These are phyloP conservation scores for Oryzias celebensis DNA, from an alignment of 2,113 vertebrate species.

Conservation along the genomic window DNA sequence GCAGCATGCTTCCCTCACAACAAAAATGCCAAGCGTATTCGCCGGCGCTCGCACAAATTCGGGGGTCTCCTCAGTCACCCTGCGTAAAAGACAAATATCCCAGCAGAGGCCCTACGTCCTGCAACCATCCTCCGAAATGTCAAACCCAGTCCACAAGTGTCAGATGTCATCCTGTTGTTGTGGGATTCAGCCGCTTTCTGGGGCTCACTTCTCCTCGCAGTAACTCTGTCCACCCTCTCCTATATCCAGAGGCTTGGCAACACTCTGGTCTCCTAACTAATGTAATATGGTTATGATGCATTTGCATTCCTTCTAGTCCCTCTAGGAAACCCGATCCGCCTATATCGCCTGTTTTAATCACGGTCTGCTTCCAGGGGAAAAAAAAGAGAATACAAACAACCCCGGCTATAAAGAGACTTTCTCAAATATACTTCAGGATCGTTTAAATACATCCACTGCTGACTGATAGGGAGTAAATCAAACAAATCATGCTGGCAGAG, in stretches of 20 bases:
- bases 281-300: conserved; percentile 79
- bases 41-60: conserved; percentile 29
- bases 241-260: conserved; percentile 62
- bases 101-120: neutral
- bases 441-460: conserved; percentile 57
- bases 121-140: conserved; percentile 53
- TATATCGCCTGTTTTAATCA: conserved; percentile 77
- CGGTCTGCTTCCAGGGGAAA: conserved; percentile 66
- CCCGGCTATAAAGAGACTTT: conserved; percentile 58
- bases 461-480: conserved; percentile 65
- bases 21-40: conserved; percentile 73
- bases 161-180: conserved; percentile 52
- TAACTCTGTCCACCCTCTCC: conserved; percentile 39
- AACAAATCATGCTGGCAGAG: conserved; percentile 58
- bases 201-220: conserved; percentile 29
- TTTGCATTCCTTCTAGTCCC: conserved; percentile 76
- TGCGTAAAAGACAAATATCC: conserved; percentile 6
- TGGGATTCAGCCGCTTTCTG: conserved; percentile 41
- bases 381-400: conserved; percentile 69
- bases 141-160: conserved; percentile 59
- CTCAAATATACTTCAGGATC: conserved; percentile 59
- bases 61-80: conserved; percentile 20
- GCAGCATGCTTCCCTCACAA: conserved; percentile 78
- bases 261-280: conserved; percentile 54
- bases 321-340: conserved; percentile 72